Evolutionary conservation across 2,888 invertebrate species (phyloP).

Genomic region (Phasia obesa): DNA sequence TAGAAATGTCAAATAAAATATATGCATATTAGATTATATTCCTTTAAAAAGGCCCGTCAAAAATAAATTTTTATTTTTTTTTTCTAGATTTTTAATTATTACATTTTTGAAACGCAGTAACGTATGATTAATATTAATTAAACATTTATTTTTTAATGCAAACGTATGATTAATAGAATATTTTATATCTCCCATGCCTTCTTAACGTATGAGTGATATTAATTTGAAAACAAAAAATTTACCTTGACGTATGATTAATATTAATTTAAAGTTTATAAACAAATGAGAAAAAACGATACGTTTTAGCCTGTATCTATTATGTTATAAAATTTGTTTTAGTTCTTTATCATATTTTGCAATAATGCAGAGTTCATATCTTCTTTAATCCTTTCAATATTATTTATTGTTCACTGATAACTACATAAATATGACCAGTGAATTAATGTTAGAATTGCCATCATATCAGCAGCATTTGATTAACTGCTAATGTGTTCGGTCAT

Average conservation of each 20-base stretch:
- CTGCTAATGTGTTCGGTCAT: not conserved
- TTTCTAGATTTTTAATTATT: too few relatives aligned
- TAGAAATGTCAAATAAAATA: not conserved
- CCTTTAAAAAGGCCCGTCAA: not conserved
- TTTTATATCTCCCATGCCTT: not conserved
- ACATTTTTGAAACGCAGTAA: too few relatives aligned
- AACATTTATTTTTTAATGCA: not conserved
- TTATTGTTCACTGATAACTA: not conserved
- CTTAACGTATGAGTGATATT: slow-evolving; percentile 16
- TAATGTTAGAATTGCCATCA: not conserved
- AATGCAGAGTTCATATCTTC: too few relatives aligned
- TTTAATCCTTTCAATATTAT: too few relatives aligned
- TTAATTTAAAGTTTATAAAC: not conserved
- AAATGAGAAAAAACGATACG: not conserved
- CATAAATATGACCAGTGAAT: not conserved
- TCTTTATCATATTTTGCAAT: not conserved
- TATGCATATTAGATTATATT: not conserved
- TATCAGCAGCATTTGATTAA: not conserved
- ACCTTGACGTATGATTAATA: slow-evolving; percentile 9
- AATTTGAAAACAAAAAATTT: not conserved
- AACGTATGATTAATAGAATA: not conserved
- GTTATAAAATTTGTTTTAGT: not conserved
- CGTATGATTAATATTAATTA: not conserved
- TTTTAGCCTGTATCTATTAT: too few relatives aligned
- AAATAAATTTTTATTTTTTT: not conserved